A percentile compares a stretch with the other conserved stretches of the same genome.
Conservation (phyloP, 2,113 vertebrate genomes). For the Lasiurus borealis region DNA sequence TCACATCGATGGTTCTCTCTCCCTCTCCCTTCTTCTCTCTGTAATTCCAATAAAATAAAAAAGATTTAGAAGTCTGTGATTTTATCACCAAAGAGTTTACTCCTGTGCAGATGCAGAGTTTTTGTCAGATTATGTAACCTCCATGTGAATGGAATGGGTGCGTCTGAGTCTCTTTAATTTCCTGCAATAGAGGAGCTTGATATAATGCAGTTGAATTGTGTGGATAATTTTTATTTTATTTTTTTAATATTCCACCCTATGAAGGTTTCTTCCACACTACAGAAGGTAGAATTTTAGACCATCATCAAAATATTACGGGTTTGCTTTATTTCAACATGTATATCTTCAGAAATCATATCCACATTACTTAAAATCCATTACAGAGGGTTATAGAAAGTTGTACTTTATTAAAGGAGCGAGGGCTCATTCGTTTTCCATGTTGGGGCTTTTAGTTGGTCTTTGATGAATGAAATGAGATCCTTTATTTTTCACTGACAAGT, state of each 20-base stretch:
- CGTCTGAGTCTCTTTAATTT: not conserved
- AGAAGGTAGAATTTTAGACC: not conserved
- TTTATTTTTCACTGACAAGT: constrained; percentile 10
- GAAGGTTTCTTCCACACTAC: not conserved
- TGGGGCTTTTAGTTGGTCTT: not conserved
- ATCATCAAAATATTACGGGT: not conserved
- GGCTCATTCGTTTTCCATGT: not conserved
- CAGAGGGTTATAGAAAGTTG: not conserved
- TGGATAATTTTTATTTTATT: not conserved
- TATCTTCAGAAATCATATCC: not conserved
- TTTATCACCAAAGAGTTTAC: not conserved
- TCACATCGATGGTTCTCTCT: no score
- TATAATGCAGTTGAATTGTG: not conserved
- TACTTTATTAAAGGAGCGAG: not conserved
- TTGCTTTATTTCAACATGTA: not conserved
- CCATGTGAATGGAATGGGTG: not conserved
- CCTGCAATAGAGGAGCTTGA: not conserved
- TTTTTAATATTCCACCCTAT: not conserved
- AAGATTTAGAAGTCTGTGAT: not conserved
- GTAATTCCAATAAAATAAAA: not conserved
- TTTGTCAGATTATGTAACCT: not conserved
- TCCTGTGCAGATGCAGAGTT: not conserved
- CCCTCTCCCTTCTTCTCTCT: no score
- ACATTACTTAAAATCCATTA: not conserved
- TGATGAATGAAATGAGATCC: not conserved